Percentiles rank a stretch among this genome's conserved stretches.
phyloP scores from a whole-genome alignment of 64 coral and sea anemone genomes.

The Orbicella faveolata region DNA sequence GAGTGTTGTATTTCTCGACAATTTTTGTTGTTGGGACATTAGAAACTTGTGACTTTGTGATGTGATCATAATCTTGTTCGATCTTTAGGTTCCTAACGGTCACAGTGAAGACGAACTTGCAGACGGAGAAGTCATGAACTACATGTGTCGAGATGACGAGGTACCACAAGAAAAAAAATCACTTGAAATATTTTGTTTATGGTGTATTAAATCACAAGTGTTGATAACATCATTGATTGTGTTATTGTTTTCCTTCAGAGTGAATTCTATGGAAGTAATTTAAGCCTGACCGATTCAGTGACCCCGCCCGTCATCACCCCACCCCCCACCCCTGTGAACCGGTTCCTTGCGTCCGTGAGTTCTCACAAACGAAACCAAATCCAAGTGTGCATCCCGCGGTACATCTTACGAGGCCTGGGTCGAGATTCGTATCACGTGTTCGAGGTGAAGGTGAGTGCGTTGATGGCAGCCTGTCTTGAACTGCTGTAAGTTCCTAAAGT shows the following conservation, averaged over 20 bases:
- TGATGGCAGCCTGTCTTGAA: neutral
- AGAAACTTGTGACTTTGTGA: neutral
- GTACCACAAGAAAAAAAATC: neutral
- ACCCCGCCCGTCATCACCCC: conserved; percentile 88
- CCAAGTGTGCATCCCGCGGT: conserved; percentile 87
- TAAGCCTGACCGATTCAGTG: conserved; percentile 79
- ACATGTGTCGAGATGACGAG: conserved; percentile 83
- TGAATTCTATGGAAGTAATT: conserved; percentile 79
- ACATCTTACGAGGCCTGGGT: conserved; percentile 91
- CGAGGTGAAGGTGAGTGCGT: conserved; percentile 85
- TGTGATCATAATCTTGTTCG: neutral
- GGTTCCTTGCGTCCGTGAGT: conserved; percentile 84
- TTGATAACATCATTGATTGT: neutral
- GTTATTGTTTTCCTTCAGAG: conserved; percentile 22
- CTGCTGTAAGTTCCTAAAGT: neutral
- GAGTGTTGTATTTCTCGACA: neutral
- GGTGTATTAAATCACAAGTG: neutral
- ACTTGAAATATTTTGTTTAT: neutral
- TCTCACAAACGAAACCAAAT: conserved; percentile 86
- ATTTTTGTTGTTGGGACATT: neutral
- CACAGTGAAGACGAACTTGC: conserved; percentile 73
- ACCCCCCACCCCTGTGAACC: conserved; percentile 88
- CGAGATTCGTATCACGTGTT: conserved; percentile 98
- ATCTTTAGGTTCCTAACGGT: conserved; percentile 38
- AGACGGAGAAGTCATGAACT: conserved; percentile 86